phyloP scores from a whole-genome alignment of 2,113 vertebrate species.

The Pterophyllum scalare region DNA sequence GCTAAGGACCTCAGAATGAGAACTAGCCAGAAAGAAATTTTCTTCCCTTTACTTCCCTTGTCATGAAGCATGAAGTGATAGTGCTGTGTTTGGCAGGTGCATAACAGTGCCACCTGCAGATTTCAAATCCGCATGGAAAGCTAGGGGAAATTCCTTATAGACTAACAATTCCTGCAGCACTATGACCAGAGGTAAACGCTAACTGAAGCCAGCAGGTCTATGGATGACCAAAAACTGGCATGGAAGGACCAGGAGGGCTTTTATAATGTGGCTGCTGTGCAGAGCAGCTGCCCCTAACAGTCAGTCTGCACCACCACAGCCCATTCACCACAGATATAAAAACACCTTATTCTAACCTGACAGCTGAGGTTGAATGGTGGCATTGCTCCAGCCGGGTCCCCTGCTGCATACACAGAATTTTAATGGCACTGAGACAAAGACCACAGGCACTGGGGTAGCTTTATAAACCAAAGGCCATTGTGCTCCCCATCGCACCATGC shows the following conservation, averaged over 20 bases:
- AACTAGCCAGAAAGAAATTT: neutral
- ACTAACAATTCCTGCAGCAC: slow-evolving; percentile 49
- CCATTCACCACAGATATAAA: slow-evolving; percentile 70
- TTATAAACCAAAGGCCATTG: slow-evolving; percentile 77
- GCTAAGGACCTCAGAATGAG: neutral
- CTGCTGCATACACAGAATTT: slow-evolving; percentile 76
- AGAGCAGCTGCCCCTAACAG: slow-evolving; percentile 53
- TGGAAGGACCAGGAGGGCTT: slow-evolving; percentile 41
- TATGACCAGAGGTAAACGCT: slow-evolving; percentile 38
- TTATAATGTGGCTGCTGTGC: slow-evolving; percentile 58
- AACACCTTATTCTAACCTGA: slow-evolving; percentile 80
- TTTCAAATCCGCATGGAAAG: slow-evolving; percentile 66
- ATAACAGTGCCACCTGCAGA: slow-evolving; percentile 24
- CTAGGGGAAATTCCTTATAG: slow-evolving; percentile 54
- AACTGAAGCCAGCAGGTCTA: slow-evolving; percentile 32
- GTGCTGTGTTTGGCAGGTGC: slow-evolving; percentile 14
- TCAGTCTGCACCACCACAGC: slow-evolving; percentile 46
- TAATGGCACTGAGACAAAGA: slow-evolving; percentile 80
- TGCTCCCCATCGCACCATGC: slow-evolving; percentile 66
- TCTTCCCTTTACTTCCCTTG: neutral
- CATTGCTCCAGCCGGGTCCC: slow-evolving; percentile 70
- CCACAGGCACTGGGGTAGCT: slow-evolving; percentile 71
- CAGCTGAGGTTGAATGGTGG: slow-evolving; percentile 79
- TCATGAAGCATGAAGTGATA: slow-evolving; percentile 27
- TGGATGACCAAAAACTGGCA: slow-evolving; percentile 51